These are phyloP conservation scores for Galerucella nymphaeae DNA, from an alignment of 2,888 invertebrate species.

Conservation along the genomic window DNA sequence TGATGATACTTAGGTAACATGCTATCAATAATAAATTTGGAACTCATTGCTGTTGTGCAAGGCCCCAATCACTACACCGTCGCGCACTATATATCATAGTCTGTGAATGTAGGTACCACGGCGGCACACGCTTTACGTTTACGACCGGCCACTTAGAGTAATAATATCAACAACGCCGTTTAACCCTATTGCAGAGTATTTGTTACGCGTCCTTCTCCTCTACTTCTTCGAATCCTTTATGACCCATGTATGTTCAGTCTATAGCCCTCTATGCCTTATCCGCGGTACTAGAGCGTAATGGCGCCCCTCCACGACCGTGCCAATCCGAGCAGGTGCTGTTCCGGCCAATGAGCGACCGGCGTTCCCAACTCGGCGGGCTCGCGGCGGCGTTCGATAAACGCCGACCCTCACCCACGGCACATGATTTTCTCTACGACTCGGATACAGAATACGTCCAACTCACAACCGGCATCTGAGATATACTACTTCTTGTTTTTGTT, in stretches of 20 bases:
- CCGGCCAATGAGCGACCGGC: constrained; percentile 62
- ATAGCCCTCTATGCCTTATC: constrained; percentile 84
- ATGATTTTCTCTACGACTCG: constrained; percentile 13
- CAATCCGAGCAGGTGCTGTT: constrained; percentile 69
- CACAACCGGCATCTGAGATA: constrained; percentile 16
- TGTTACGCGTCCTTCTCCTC: constrained; percentile 72
- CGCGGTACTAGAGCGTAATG: constrained; percentile 70
- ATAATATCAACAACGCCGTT: constrained; percentile 60
- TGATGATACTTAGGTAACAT: constrained; percentile 94
- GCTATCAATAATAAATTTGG: constrained; percentile 98
- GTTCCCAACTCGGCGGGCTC: constrained; percentile 38
- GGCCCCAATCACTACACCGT: constrained; percentile 60
- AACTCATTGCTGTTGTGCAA: constrained; percentile 81
- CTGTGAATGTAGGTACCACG: constrained; percentile 51
- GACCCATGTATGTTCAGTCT: constrained; percentile 87
- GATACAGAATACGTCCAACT: constrained; percentile 4
- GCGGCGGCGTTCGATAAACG: constrained; percentile 53
- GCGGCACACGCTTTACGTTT: constrained; percentile 58
- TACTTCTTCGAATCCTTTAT: constrained; percentile 85
- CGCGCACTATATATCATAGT: constrained; percentile 63
- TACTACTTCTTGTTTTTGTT: constrained; percentile 11
- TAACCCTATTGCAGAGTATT: constrained; percentile 64
- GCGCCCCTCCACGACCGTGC: constrained; percentile 65
- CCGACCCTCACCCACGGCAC: constrained; percentile 43
- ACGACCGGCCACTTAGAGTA: constrained; percentile 59